These are phyloP conservation scores for Oreochromis spilurus DNA, from an alignment of 2,113 vertebrate species.

Conservation along the genomic window DNA sequence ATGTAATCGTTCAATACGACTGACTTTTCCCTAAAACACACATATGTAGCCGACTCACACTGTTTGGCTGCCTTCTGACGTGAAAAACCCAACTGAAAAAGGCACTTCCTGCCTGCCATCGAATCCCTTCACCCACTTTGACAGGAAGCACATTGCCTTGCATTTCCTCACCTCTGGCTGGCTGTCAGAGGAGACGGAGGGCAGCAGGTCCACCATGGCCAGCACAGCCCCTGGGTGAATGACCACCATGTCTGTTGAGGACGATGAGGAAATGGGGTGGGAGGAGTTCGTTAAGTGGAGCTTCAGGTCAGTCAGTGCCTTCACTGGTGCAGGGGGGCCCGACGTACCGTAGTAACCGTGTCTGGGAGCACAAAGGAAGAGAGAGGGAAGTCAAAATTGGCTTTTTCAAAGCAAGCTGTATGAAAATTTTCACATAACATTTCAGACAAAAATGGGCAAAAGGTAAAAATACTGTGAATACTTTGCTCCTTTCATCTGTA, in stretches of 20 bases:
- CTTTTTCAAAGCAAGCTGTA: not conserved
- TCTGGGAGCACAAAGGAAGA: slow-evolving; percentile 58
- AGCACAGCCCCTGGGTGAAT: slow-evolving; percentile 95
- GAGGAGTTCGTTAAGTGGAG: slow-evolving; percentile 72
- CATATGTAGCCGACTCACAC: not conserved
- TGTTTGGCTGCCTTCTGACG: not conserved
- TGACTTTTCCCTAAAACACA: accelerated
- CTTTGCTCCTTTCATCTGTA: not conserved
- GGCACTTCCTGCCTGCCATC: accelerated
- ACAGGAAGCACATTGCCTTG: not conserved
- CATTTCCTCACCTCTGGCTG: slow-evolving; percentile 87
- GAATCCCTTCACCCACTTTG: not conserved
- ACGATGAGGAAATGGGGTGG: slow-evolving; percentile 64
- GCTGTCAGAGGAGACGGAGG: slow-evolving; percentile 84
- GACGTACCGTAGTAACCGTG: slow-evolving; percentile 85
- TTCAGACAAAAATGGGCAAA: not conserved
- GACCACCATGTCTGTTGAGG: slow-evolving; percentile 82
- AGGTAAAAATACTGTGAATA: not conserved
- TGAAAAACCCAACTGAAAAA: not conserved
- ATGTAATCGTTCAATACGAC: accelerated
- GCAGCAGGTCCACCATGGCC: slow-evolving; percentile 91
- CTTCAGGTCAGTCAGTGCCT: slow-evolving; percentile 82
- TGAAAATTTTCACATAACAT: not conserved
- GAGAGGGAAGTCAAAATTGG: not conserved
- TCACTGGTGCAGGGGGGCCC: slow-evolving; percentile 77